Base-by-base conservation (phyloP, 2,113 vertebrate genomes). In the Cacatua alba region DNA sequence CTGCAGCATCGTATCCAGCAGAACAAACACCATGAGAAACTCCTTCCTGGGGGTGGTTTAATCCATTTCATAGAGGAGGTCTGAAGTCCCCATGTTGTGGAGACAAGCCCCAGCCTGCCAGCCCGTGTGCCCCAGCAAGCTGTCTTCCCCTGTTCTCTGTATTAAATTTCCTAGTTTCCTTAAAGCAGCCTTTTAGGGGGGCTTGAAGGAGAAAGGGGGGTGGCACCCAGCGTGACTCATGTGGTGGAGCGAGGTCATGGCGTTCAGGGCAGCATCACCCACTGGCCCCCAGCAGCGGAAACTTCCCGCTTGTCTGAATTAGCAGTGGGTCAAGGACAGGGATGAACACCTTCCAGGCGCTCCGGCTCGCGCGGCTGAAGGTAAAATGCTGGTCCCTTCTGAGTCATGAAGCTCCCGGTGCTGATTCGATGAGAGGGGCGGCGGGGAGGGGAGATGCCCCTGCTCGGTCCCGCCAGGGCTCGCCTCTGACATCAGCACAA, bases 401-500 rank as follows among this genome's bases (percentile, higher is more conserved):
- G 95, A 96, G 93, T 97, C 96, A 97, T 2, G 57, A 91, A 69
- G 82, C 91, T n/a, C 81, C 68, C 69, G 10, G 90, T 39, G 94
- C 96, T 94, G 95, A 96, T 95, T 95, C 70, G 96, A 93, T 88
- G 92, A 83, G 77, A 83, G 92, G 64, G 92, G 76, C 26, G 6
- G 80, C 37, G 74, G 84, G 92, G 92, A 92, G 94, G 93, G 97
- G 96, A 97, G 97, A 92, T 95, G 78, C 85, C 93, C 96, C 57
- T 48, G 68, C 51, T 91, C 65, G 68, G 72, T 96, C 95, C 89
- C 5, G 69, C 59, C 24, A 41, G 96, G 71, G 59, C 72, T 88
- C 57, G 83, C 60, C 85, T 92, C 85, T 97, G 97, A 97, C 97
- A 97, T 98, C 97, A 98, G 96, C 92, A 48, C 8, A 0, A 37